Conservation (phyloP, 2,888 invertebrate species). For the Galeruca laticollis region DNA sequence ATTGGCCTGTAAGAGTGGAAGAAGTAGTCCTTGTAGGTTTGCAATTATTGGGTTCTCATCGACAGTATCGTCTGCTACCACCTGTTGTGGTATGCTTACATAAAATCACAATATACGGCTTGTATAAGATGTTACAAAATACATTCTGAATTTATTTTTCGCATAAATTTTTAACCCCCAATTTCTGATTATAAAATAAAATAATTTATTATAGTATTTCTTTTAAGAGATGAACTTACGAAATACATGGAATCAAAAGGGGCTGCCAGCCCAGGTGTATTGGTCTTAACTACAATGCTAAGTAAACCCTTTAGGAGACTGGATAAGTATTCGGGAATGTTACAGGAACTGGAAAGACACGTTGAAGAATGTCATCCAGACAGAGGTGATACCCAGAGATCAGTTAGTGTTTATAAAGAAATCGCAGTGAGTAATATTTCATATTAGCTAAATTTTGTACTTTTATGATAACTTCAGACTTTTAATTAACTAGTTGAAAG, state of each 20-base stretch:
- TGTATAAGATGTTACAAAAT: too few relatives aligned
- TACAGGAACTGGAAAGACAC: constrained; percentile 95
- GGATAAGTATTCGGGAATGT: constrained; percentile 93
- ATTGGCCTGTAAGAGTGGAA: too few relatives aligned
- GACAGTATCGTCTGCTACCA: too few relatives aligned
- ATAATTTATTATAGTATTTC: neutral
- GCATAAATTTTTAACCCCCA: too few relatives aligned
- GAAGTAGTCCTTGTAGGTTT: neutral
- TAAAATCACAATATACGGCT: too few relatives aligned
- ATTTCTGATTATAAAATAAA: neutral
- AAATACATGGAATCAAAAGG: constrained; percentile 91
- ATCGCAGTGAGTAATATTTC: constrained; percentile 79
- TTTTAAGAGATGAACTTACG: constrained; percentile 81
- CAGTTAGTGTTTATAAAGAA: constrained; percentile 94
- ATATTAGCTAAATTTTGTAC: constrained; percentile 16
- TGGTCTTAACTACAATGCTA: constrained; percentile 91
- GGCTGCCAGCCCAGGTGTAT: constrained; percentile 86
- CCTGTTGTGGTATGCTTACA: too few relatives aligned
- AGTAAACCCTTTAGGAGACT: constrained; percentile 95
- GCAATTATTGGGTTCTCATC: too few relatives aligned
- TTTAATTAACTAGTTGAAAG: too few relatives aligned
- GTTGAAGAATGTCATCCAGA: constrained; percentile 96
- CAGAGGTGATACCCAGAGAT: constrained; percentile 95
- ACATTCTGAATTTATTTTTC: too few relatives aligned
- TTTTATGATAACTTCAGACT: too few relatives aligned